Base-by-base conservation (phyloP, 2,113 vertebrate genomes). In the Neodontobutis hainanensis region DNA sequence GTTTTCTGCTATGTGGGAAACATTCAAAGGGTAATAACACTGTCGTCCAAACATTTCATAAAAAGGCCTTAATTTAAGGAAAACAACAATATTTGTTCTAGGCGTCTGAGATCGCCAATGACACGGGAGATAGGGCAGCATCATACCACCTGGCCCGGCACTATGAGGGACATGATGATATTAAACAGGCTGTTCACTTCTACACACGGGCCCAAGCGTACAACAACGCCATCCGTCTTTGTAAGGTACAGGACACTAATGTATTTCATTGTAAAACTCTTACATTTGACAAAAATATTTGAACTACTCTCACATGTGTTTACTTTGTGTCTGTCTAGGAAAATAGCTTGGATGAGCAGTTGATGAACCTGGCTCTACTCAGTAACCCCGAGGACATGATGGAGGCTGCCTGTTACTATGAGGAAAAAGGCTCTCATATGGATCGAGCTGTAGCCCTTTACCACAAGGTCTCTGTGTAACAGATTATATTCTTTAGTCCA, bases 351-450 rank as follows among this genome's bases (percentile, higher is more conserved):
- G 95, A 98, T 1, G 96, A 98, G 85, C 97, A 97, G 81, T 92
- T 99, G 83, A 96, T 98, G 95, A 97, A 98, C 75, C 67, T 99
- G 92, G 96, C 97, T 45, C 91, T 99, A 64, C 91, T 98, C 80
- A 99, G 97, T 86, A 96, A 96, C 53, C 95, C 97, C 0, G 96
- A 99, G 85, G 97, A 98, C 86, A 99, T 98, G 97, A 95, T 97
- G 76, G 97, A 98, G 72, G 95, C 95, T 0, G 97, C 96, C 0
- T 93, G 95, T 59, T 97, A 98, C 86, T 99, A 97, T 0, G 96
- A 99, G 81, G 96, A 97, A 68, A 96, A 94, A 75, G 94, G 90
- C 5, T 80, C 91, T 27, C 96, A 98, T 65, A 94, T 97, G 96
- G 96, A 97, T 84, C 88, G 95, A 68, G 96, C 96, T 0, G 96